phyloP scores from a whole-genome alignment of 1,140 invertebrate genomes.

The Stegodyphus mimosarum region DNA sequence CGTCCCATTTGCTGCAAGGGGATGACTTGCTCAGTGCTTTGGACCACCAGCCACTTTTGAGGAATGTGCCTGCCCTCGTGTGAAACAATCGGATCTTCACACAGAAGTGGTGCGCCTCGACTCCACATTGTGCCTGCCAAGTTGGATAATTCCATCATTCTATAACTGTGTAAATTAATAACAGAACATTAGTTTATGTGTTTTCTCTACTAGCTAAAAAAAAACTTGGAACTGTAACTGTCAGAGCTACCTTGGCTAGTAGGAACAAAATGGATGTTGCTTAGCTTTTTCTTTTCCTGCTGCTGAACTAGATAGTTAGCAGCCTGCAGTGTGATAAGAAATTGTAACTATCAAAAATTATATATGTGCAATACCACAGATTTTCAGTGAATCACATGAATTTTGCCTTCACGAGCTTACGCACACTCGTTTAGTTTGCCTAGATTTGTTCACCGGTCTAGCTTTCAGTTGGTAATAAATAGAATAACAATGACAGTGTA shows the following conservation, averaged over 20 bases:
- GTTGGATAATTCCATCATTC: slow-evolving; percentile 33
- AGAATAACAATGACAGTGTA: neutral
- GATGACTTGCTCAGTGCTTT: slow-evolving; percentile 71
- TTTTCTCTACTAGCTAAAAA: neutral
- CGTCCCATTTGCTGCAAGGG: slow-evolving; percentile 69
- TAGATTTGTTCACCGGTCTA: neutral
- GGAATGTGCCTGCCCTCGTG: slow-evolving; percentile 37
- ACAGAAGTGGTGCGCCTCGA: slow-evolving; percentile 13
- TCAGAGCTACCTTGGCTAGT: slow-evolving; percentile 2
- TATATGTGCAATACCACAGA: neutral
- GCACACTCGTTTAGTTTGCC: neutral
- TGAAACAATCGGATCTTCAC: neutral
- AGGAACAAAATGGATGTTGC: neutral
- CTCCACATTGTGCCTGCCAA: slow-evolving; percentile 31
- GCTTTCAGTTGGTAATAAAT: neutral
- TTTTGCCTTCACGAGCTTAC: neutral
- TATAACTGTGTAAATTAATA: slow-evolving; percentile 1
- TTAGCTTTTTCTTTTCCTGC: slow-evolving; percentile 4
- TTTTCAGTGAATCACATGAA: neutral
- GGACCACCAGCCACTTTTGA: slow-evolving; percentile 64
- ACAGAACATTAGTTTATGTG: slow-evolving; percentile 10
- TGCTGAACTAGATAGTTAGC: neutral
- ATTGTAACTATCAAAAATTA: neutral
- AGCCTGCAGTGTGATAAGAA: neutral
- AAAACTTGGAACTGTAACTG: neutral